Evolutionary conservation across 1,140 invertebrate genomes (phyloP), one percentile per base, ranked within the genome.

Genomic region (Mesaphorura yosii): DNA sequence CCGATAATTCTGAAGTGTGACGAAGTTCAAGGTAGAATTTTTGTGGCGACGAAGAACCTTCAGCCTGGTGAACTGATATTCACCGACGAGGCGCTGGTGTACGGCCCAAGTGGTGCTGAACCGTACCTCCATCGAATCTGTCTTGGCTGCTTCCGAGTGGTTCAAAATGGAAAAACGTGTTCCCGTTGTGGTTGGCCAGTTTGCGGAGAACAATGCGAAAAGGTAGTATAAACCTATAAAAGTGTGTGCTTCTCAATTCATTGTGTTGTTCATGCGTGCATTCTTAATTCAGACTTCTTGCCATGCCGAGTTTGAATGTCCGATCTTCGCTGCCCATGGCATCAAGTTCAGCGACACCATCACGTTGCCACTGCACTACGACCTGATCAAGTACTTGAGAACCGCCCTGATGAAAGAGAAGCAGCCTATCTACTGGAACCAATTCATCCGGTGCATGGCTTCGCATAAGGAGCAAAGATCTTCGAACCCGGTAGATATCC

Each of bases 31-130:
- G 52, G 52, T 10, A 22, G 57, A 7, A 48, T 29, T 37, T 54
- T 58, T 42, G 42, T 54, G 10, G 51, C 57, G 4, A 41, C 57
- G 12, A 50, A 49, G 20, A 39, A 42, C 37, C 48, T 58, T 37
- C 49, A 54, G 34, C 39, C 38, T 6, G 51, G 51, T 2, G 51
- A 54, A 29, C n/a, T 54, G 5, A 54, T 58, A 6, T 58, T 58
- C n/a, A 58, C 53, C 41, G 57, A 58, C 27, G 51, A 52, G 37
- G 57, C 57, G 1, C 17, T 58, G 10, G 10, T 58, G 28, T 42
- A 31, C 14, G 57, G 57, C 2, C 57, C 57, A 1, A 54, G 51
- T 47, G 47, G 45, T 14, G 47, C 57, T 14, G 57, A 58, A 40
- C 5, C 42, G 10, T 53, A 28, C 22, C 54, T 58, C 38, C 47